Evolutionary conservation across 2,113 vertebrate species (phyloP).

Genomic region (Toxostoma redivivum): DNA sequence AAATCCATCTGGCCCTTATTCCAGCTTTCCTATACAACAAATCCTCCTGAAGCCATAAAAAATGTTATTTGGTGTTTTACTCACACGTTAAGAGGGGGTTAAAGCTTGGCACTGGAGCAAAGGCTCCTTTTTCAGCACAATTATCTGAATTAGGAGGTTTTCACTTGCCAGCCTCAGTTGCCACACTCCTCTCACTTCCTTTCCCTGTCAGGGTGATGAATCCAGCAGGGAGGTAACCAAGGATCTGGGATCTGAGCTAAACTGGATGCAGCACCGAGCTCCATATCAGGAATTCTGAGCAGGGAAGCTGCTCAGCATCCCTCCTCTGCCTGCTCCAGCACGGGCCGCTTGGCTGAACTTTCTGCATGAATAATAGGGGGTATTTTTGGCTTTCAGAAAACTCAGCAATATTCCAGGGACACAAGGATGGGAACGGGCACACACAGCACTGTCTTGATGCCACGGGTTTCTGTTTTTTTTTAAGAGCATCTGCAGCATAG

Average conservation of each 20-base stretch:
- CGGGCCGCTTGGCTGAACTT: neutral
- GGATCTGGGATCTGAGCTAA: neutral
- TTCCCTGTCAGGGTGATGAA: neutral
- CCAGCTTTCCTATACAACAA: neutral
- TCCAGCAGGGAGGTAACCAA: neutral
- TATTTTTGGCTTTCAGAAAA: neutral
- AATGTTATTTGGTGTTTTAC: neutral
- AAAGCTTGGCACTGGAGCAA: accelerated
- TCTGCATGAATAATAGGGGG: neutral
- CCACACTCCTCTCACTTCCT: neutral
- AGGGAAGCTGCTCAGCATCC: neutral
- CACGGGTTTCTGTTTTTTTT: accelerated
- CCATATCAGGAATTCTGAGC: neutral
- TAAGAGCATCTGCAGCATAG: neutral
- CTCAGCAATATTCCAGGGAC: neutral
- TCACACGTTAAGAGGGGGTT: neutral
- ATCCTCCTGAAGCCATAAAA: neutral
- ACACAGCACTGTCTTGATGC: accelerated
- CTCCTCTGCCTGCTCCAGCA: neutral
- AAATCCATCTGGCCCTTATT: neutral
- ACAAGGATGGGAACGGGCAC: neutral
- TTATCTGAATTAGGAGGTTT: neutral
- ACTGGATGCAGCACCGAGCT: neutral
- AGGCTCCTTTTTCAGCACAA: neutral
- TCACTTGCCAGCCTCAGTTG: neutral